Base-by-base conservation (phyloP, 2,888 invertebrate genomes). In the Osmoderma eremita region DNA sequence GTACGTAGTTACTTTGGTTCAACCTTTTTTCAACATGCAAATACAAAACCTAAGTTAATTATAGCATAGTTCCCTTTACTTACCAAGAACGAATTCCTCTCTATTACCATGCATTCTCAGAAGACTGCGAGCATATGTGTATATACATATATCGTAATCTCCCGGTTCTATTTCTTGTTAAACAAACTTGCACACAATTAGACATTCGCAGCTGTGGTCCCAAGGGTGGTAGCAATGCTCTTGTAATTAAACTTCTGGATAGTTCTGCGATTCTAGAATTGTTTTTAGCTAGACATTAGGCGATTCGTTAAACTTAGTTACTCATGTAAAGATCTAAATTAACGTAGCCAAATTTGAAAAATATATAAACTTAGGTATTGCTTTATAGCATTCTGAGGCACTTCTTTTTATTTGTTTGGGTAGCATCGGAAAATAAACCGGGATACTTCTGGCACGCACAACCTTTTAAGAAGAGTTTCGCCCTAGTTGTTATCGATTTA, bases 181-280 rank as follows among this genome's bases (percentile, higher is more conserved):
- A 65, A 53, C 51, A 64, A 56, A 65, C 38, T 58, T 65, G 61
- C 42, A 51, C 58, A 61, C 68, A 68, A 63, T 68, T 68, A 68
- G 61, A 65, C 65, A 63, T 68, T 76, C 74, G 72, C 78, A 78
- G 75, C 75, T 75, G 78, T 72, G 73, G 74, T n/a, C 76, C 75
- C 75, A 67, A 72, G 74, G 10, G 75, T 74, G 74, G 74, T 72
- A 30, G 50, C 36, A 70, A 71, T 74, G 74, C 75, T 75, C 74
- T 74, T 74, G 75, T 76, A 77, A 78, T 77, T 77, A 77, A 77
- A 76, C 76, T 78, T 76, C 56, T 24, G 41, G 22, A 20, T 41
- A 56, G 48, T 49, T 67, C 41, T 67, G 67, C 45, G n/a, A 24
- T 6, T n/a, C 30, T 30, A 30, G 30, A 41, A 17, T 61, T 61